Evolutionary conservation across 2,113 vertebrate genomes (phyloP), one percentile per base, ranked within the genome.

Genomic region (Oxyura jamaicensis): DNA sequence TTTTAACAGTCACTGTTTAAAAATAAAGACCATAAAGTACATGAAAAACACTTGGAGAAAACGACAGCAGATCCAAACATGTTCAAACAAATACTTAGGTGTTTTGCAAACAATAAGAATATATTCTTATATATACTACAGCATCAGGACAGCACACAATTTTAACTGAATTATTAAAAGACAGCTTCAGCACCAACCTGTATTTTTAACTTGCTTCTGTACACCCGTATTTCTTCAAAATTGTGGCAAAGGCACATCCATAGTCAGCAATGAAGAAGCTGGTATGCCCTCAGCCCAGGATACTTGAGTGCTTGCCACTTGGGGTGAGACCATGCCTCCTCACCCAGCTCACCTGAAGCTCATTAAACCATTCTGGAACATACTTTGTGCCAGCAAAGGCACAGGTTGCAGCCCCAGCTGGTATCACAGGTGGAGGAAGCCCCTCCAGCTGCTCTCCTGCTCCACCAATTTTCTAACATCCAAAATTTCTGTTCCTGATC

Each of bases 251-350:
- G 23, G 4, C 8, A 29, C 4, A 48, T 12, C 16, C 63, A 39
- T 29, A 48, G 13, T 0, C 10, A 77, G 23, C 28, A 46, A n/a
- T 4, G 11, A 39, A 25, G 1, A 5, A 53, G 8, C 10, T 63
- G 5, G 5, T 59, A n/a, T 81, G 13, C 46, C 7, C 16, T 42
- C 42, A 77, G 31, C 41, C 28, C 17, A 14, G 12, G 1, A 5
- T 1, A 13, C 5, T 0, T 42, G 7, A 36, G 36, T 2, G 1
- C 4, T 39, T 39, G 8, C 39, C 12, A 7, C 4, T 1, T 31
- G 13, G 6, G 3, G 2, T 71, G 25, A 31, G 20, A 21, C 10
- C 42, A 15, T 33, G 10, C 18, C 42, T 29, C 26, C 39, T 36
- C 13, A 13, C 5, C 23, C n/a, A 84, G 48, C 59, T 11, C 82